Conservation (phyloP, 2,113 vertebrate species). For the Meles meles region DNA sequence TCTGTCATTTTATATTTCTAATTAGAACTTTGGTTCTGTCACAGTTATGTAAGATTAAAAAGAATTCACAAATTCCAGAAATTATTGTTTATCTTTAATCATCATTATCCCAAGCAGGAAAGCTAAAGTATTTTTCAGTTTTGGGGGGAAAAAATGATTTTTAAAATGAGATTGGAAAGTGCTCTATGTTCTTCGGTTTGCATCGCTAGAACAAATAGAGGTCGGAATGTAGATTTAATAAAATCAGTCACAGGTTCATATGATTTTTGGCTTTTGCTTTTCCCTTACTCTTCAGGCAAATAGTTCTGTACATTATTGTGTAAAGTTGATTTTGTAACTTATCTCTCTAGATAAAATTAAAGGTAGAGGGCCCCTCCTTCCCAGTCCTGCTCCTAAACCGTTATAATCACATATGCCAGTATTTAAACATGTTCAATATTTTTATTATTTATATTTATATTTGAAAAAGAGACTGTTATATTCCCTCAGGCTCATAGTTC, state of each 20-base stretch:
- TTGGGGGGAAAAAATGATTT: not conserved
- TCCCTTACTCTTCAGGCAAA: conserved; percentile 13
- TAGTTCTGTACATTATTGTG: not conserved
- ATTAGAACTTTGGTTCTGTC: conserved; percentile 36
- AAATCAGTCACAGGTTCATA: not conserved
- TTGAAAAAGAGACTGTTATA: not conserved
- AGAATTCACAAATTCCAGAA: conserved; percentile 39
- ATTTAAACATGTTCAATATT: not conserved
- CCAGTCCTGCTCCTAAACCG: not conserved
- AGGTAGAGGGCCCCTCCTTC: not conserved
- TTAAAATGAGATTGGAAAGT: conserved; percentile 49
- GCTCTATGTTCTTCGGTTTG: conserved; percentile 3
- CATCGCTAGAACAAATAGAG: conserved; percentile 6
- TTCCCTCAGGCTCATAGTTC: not conserved
- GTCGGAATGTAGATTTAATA: not conserved
- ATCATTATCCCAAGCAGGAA: conserved; percentile 25
- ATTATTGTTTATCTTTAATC: conserved; percentile 62
- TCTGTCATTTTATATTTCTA: conserved; percentile 42
- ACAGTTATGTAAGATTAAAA: conserved; percentile 4
- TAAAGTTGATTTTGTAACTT: not conserved
- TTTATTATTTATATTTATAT: conserved; percentile 17
- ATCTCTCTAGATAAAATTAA: conserved; percentile 1
- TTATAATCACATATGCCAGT: not conserved
- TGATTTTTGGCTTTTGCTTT: conserved; percentile 38
- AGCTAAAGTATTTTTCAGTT: conserved; percentile 48